Base-by-base conservation (phyloP, 1,140 invertebrate species). In the Lucilia cuprina region DNA sequence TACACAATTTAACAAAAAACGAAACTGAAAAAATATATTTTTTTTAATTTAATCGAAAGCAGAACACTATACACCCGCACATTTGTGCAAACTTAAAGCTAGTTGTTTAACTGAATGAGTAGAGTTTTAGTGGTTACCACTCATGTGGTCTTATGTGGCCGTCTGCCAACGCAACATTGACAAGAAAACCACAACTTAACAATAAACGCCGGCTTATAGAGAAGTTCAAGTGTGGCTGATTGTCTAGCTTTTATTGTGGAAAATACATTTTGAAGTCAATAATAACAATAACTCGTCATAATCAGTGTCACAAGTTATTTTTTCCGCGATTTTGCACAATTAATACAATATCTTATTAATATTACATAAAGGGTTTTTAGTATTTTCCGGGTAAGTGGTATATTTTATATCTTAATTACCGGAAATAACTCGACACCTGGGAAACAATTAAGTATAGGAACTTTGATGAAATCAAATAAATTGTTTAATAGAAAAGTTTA, bases 11-110 rank as follows among this genome's bases (percentile, higher is more conserved):
- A 60, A 60, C 14, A n/a, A 30, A 60, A 60, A 60, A 5, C 55
- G 55, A 60, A n/a, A 60, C 14, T n/a, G 55, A 74, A 78, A 47
- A 78, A 78, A 78, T n/a, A n/a, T n/a, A n/a, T n/a, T 30, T 41
- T 35, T 49, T 80, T 49, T 77, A 55, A 55, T 80, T 25, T 80
- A 21, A 49, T n/a, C 19, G 17, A 47, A 80, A 80, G 75, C 19
- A 41, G 35, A 78, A 78, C 17, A 8, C 14, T 78, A 10, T 17
- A 80, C 77, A 80, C 77, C 77, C 77, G 77, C 77, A 80, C 77
- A 80, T 17, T 80, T 49, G 41, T 80, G 10, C 65, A 21, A 70
- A 70, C 65, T 10, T 70, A 1, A 10, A 70, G n/a, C 19, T 70
- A n/a, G n/a, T 21, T 70, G 65, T 21, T 70, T 19, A 21, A 41